Evolutionary conservation across 2,888 invertebrate genomes (phyloP).

Genomic region (Spatulosminthurus flaviceps): DNA sequence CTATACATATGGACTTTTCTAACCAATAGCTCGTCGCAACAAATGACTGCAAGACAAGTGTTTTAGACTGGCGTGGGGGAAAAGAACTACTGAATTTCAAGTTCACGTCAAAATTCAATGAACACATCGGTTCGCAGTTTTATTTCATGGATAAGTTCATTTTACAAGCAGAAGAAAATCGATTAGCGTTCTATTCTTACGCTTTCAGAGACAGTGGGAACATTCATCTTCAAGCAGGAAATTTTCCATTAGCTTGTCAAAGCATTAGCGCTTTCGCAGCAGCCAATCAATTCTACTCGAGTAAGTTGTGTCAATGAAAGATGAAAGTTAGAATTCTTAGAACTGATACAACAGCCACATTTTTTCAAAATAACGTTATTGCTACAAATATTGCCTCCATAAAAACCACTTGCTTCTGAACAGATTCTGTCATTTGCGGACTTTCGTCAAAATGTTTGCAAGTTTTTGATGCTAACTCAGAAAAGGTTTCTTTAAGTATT

Average conservation of each 20-base stretch:
- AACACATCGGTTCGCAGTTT: slow-evolving; percentile 59
- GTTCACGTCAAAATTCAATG: slow-evolving; percentile 60
- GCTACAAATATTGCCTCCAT: no score
- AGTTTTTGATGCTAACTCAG: slow-evolving; percentile 59
- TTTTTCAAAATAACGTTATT: no score
- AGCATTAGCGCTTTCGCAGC: slow-evolving; percentile 59
- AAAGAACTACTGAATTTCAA: slow-evolving; percentile 53
- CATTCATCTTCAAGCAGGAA: slow-evolving; percentile 57
- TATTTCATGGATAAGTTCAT: slow-evolving; percentile 63
- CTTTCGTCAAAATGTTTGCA: slow-evolving; percentile 57
- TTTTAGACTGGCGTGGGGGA: slow-evolving; percentile 54
- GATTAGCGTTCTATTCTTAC: slow-evolving; percentile 57
- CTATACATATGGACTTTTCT: no score
- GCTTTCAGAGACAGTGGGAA: slow-evolving; percentile 47
- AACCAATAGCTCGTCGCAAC: slow-evolving; percentile 37
- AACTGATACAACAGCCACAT: no score
- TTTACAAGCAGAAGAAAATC: slow-evolving; percentile 60
- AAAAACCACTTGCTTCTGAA: no score
- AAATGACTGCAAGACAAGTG: slow-evolving; percentile 55
- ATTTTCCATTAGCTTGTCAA: slow-evolving; percentile 56
- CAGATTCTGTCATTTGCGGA: slow-evolving; percentile 57
- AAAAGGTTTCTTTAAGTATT: slow-evolving; percentile 49
- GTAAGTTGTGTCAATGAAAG: slow-evolving; percentile 41
- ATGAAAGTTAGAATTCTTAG: no score
- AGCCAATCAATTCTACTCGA: slow-evolving; percentile 61